Evolutionary conservation across 1,140 invertebrate species (phyloP).

Genomic region (Achroia grisella): DNA sequence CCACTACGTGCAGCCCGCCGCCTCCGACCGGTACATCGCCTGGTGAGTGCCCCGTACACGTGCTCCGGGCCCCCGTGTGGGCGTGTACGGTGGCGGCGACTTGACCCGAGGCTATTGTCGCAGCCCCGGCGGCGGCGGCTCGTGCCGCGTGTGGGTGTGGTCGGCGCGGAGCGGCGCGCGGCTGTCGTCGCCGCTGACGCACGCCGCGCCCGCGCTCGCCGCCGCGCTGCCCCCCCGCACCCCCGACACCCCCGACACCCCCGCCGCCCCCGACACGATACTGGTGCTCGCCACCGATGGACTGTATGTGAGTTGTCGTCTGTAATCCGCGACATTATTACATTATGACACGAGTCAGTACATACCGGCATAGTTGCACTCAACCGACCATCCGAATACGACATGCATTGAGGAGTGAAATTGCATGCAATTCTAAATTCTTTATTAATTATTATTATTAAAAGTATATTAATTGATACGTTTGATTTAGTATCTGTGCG

Average conservation of each 20-base stretch:
- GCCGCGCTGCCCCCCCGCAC: conserved; percentile 77
- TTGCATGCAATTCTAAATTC: not conserved
- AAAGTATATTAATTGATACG: not conserved
- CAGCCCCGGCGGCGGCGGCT: conserved; percentile 3
- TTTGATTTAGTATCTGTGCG: not conserved
- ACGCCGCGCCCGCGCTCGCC: conserved; percentile 83
- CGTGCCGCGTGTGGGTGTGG: conserved; percentile 15
- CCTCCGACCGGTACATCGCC: not conserved
- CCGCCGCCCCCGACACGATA: too few species aligned
- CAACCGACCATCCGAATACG: too few species aligned
- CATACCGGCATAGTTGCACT: not conserved
- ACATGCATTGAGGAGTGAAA: too few species aligned
- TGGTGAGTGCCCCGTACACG: too few species aligned
- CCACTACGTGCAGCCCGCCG: conserved; percentile 3
- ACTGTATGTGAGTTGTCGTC: conserved; percentile 12
- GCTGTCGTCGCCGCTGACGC: conserved; percentile 52
- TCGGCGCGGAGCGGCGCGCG: conserved; percentile 15
- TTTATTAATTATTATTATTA: not conserved
- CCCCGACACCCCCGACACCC: conserved; percentile 4
- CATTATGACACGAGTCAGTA: too few species aligned
- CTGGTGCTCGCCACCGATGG: conserved; percentile 1
- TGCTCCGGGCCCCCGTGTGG: too few species aligned
- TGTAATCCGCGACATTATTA: too few species aligned
- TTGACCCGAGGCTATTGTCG: too few species aligned
- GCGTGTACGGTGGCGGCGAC: too few species aligned